Evolutionary conservation across 2,113 vertebrate species (phyloP).

Genomic region (Plecotus auritus): DNA sequence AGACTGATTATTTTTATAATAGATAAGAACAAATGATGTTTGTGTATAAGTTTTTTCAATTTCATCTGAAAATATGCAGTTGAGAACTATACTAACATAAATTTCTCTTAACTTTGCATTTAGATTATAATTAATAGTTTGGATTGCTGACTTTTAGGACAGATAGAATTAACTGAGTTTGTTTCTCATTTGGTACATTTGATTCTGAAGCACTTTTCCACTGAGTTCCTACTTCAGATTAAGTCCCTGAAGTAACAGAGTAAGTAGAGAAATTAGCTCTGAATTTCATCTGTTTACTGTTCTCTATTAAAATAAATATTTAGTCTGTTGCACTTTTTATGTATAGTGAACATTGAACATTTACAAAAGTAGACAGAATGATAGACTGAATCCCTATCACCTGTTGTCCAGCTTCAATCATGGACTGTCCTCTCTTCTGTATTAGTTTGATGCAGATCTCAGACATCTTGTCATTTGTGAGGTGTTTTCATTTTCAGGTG

Average conservation of each 20-base stretch:
- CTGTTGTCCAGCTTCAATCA: background rate
- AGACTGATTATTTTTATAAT: conserved; percentile 2
- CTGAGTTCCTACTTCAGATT: background rate
- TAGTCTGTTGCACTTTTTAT: background rate
- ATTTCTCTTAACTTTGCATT: background rate
- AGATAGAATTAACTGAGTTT: background rate
- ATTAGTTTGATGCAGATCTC: background rate
- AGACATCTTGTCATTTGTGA: background rate
- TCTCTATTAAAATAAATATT: background rate
- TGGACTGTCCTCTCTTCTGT: background rate
- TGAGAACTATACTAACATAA: background rate
- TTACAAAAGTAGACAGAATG: background rate
- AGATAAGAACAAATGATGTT: conserved; percentile 29
- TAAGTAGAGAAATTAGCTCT: background rate
- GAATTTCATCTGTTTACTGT: background rate
- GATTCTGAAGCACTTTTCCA: background rate
- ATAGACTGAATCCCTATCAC: background rate
- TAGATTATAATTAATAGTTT: background rate
- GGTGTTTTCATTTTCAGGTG: background rate
- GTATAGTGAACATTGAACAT: background rate
- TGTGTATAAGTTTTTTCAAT: conserved; percentile 47
- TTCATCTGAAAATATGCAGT: background rate
- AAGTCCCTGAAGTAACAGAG: background rate
- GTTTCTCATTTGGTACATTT: background rate
- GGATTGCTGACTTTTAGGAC: background rate